A percentile compares a stretch with the other conserved stretches of the same genome.
Conservation (phyloP, 2,113 vertebrate species). For the Tragelaphus buxtoni region DNA sequence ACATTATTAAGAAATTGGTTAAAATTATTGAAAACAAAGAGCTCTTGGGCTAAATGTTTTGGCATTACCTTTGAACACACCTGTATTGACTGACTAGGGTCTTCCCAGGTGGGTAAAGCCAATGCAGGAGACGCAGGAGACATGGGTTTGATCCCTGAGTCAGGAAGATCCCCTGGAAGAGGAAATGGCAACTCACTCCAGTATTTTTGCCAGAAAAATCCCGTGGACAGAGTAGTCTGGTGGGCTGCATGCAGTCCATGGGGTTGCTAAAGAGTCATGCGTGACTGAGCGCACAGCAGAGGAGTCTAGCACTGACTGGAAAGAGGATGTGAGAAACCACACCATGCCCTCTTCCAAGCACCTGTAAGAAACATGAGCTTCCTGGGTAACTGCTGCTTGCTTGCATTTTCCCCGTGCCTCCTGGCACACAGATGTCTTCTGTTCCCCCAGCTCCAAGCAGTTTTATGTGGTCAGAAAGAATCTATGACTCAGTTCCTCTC, state of each 20-base stretch:
- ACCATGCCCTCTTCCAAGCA: not conserved
- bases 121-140: not conserved
- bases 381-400: not conserved
- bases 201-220: not conserved
- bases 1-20: slow-evolving; percentile 15
- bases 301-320: not conserved
- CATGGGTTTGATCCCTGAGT: not conserved
- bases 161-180: not conserved
- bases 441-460: slow-evolving; percentile 1
- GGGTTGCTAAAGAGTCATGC: not conserved
- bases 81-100: not conserved
- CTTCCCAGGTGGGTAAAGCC: not conserved
- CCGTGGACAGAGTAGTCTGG: not conserved
- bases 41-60: not conserved
- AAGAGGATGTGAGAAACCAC: not conserved
- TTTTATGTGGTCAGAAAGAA: slow-evolving; percentile 40
- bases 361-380: not conserved
- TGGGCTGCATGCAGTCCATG: not conserved
- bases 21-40: not conserved
- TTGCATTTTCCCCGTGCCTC: not conserved
- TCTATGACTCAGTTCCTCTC: slow-evolving; percentile 25
- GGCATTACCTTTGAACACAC: not conserved
- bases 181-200: not conserved
- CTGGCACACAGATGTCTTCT: slow-evolving; percentile 44
- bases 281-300: not conserved